Evolutionary conservation across 2,888 invertebrate genomes (phyloP), one percentile per base, ranked within the genome.

Genomic region (Leucophenga montana): DNA sequence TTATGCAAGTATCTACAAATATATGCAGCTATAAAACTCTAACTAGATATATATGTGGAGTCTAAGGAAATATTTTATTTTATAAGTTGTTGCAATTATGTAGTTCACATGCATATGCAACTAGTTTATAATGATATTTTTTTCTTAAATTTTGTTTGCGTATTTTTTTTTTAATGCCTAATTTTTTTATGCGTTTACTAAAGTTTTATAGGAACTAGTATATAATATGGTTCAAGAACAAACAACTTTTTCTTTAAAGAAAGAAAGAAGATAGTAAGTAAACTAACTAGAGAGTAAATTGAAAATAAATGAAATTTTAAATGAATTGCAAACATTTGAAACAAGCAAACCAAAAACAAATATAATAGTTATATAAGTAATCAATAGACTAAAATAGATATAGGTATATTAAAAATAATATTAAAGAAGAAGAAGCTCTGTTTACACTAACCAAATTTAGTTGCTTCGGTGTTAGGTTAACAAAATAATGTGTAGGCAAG

Each of bases 201-300:
- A 39, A 39, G 18, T 56, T 22, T 27, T 56, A 39, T 39, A 39
- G 39, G 8, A 39, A 39, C 39, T 39, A 39, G 4, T 27, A 27
- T 39, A 39, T 11, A 39, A 54, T 54, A 54, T 54, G 11, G 18
- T 22, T 18, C 3, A 61, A 61, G 61, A 61, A 61, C 61, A 61
- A 61, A 61, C 61, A 61, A 61, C 61, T 61, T 61, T 61, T 61
- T 39, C 39, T 39, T 39, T 18, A 54, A 54, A 54, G 54, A 54
- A 54, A 54, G 54, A 54, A 54, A 54, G 18, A 18, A 16, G 20
- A 39, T 39, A 39, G 16, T 16, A 1, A 9, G 8, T 18, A 16
- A 39, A 16, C 18, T 18, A 61, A 39, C 6, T 39, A 13, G n/a
- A 16, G 22, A 56, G 39, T 3, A 54, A 54, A 20, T 54, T 2